Percentiles rank a stretch among this genome's conserved stretches.
phyloP scores from a whole-genome alignment of 2,888 invertebrate species.

The Stenodema calcarata region DNA sequence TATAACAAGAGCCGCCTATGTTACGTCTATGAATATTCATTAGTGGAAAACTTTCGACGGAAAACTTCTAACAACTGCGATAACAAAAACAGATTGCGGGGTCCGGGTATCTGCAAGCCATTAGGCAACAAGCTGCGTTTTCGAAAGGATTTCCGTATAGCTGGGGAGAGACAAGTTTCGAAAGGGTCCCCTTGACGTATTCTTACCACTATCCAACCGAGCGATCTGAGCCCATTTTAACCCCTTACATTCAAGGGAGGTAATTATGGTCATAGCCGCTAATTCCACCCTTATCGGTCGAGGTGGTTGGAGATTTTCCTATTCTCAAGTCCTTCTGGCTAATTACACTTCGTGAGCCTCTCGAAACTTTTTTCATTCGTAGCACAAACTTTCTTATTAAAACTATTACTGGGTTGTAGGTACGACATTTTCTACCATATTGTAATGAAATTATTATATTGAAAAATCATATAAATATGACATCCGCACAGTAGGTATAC shows the following conservation, averaged over 20 bases:
- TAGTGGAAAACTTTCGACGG: neutral
- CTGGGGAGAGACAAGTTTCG: neutral
- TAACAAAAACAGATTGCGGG: neutral
- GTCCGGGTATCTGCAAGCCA: neutral
- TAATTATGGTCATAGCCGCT: conserved; percentile 25
- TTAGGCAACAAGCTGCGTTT: neutral
- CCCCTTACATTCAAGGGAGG: conserved; percentile 8
- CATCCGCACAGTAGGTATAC: too few species aligned
- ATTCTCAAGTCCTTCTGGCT: conserved; percentile 26
- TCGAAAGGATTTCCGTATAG: conserved; percentile 18
- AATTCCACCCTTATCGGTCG: conserved; percentile 17
- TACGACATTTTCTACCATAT: too few species aligned
- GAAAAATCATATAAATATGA: too few species aligned
- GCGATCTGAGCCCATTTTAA: neutral
- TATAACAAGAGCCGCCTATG: neutral
- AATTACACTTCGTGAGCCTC: neutral
- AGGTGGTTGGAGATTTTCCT: neutral
- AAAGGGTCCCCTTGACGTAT: neutral
- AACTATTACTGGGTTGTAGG: too few species aligned
- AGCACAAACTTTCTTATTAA: neutral
- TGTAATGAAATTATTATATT: too few species aligned
- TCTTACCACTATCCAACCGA: neutral
- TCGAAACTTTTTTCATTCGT: neutral
- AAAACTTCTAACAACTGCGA: neutral
- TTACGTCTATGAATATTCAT: neutral